A percentile compares a stretch with the other conserved stretches of the same genome.
These are phyloP conservation scores for Teleogryllus oceanicus DNA, from an alignment of 2,888 invertebrate species.

Conservation along the genomic window DNA sequence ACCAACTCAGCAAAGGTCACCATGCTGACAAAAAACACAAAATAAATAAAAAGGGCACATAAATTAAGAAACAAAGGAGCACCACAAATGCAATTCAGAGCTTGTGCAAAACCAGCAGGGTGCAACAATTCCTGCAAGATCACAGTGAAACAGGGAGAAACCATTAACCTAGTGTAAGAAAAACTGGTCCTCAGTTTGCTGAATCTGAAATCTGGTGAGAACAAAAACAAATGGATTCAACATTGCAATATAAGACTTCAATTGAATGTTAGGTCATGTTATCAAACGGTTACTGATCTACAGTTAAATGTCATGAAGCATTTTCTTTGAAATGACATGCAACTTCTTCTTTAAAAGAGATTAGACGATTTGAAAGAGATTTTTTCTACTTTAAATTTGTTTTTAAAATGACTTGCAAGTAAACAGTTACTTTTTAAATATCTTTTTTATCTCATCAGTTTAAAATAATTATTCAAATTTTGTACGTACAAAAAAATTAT, in stretches of 20 bases:
- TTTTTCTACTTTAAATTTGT: no score
- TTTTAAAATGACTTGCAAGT: neutral
- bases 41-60: neutral
- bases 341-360: no score
- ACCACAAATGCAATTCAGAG: conserved; percentile 18
- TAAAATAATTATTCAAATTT: no score
- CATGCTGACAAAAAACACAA: conserved; percentile 12
- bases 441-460: no score
- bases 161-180: conserved; percentile 6
- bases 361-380: no score
- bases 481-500: no score
- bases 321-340: no score
- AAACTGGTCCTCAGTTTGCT: neutral
- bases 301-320: no score
- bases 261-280: no score
- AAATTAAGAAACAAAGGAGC: neutral
- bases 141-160: neutral
- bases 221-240: no score
- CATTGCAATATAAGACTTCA: no score
- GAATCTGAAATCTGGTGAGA: neutral
- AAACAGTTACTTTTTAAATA: neutral
- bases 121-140: neutral
- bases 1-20: neutral
- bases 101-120: neutral
- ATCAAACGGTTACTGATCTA: no score